A percentile compares a stretch with the other conserved stretches of the same genome.
These are phyloP conservation scores for Myrmecobius fasciatus DNA, from an alignment of 2,113 vertebrate species.

Conservation along the genomic window DNA sequence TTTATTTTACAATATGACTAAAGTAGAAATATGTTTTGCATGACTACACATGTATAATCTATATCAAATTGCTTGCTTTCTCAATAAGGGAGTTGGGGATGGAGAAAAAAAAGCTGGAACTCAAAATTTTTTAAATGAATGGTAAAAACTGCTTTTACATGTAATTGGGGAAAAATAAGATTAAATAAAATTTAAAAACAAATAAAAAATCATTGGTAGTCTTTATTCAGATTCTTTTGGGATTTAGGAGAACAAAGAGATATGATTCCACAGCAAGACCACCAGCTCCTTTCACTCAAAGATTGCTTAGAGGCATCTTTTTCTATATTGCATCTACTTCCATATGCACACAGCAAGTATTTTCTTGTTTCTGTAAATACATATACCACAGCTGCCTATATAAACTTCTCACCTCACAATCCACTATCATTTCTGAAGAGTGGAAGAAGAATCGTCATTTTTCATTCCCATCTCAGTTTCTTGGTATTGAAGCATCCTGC, in stretches of 20 bases:
- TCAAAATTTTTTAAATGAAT: no score
- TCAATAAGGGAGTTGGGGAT: no score
- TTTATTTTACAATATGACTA: no score
- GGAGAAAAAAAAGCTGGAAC: no score
- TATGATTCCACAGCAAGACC: no score
- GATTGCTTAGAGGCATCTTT: background rate
- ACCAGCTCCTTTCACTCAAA: background rate
- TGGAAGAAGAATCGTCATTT: background rate
- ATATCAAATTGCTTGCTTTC: no score
- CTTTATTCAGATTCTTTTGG: constrained; percentile 3
- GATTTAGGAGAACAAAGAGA: constrained; percentile 10
- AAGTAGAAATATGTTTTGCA: no score
- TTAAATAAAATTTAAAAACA: no score
- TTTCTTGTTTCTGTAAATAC: constrained; percentile 8
- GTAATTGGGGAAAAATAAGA: no score
- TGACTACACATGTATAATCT: no score
- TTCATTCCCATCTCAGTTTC: background rate
- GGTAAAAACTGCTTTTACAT: no score
- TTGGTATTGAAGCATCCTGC: background rate
- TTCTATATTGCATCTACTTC: constrained; percentile 10
- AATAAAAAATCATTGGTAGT: background rate
- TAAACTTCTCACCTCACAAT: constrained; percentile 13
- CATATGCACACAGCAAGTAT: background rate
- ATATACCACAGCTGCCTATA: background rate
- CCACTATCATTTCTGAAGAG: constrained; percentile 14